Evolutionary conservation across 2,888 invertebrate species (phyloP), one percentile per base, ranked within the genome.

Genomic region (Drosophila mayaguana): DNA sequence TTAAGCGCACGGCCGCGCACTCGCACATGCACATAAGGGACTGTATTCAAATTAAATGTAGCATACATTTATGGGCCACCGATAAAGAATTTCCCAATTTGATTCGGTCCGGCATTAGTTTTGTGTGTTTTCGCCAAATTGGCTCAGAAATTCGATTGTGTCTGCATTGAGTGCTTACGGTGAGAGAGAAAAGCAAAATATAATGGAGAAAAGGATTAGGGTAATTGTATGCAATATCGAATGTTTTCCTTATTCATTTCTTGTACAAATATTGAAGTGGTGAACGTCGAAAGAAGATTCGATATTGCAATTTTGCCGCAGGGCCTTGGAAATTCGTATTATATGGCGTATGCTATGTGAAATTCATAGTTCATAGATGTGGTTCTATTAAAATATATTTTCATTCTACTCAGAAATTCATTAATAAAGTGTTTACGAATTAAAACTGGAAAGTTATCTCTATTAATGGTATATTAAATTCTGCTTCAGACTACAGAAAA

Each of bases 1-100:
- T 73, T 87, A 76, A 63, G 76, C 88, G 85, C 88, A 87, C 83
- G 83, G 76, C 55, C 74, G 88, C 76, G 43, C 72, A 43, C 60
- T 63, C 76, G 71, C 60, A 80, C 88, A 85, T 85, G 83, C 83
- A 75, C 69, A 72, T 64, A 82, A 88, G 64, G 36, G 74, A 43
- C 36, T 71, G 51, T 55, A 67, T 63, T 70, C 56, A 73, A 76
- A 73, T 68, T 75, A 87, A 88, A 88, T 87, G 82, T 84, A 84
- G 72, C 85, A 79, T 66, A 82, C 76, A 70, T 84, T 87, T 73
- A 75, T 80, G 76, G 66, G 71, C 63, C 42, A 75, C 25, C 28
- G 53, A 42, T 40, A 75, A 66, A 22, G 51, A 65, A 75, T 69
- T 65, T 43, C 51, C 22, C 64, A 61, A 57, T 72, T 51, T 53